Evolutionary conservation across 2,113 vertebrate species (phyloP).

Genomic region (Budorcas taxicolor): DNA sequence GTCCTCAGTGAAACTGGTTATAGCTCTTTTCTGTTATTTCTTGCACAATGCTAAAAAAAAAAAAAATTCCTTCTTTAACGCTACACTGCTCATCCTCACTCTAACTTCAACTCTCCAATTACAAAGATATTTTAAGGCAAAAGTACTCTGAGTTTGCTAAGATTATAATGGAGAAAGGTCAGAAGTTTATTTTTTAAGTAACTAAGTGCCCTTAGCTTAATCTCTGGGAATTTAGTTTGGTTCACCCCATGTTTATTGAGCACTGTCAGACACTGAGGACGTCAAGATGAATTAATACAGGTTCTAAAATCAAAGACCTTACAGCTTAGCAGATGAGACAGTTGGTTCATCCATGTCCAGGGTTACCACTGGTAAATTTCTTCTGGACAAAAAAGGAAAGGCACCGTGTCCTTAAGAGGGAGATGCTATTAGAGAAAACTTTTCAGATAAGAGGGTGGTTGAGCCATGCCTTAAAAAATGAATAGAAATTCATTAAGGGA

Average conservation of each 20-base stretch:
- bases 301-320: background rate
- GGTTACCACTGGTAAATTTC: background rate
- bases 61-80: conserved; percentile 28
- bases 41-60: conserved; percentile 45
- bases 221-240: background rate
- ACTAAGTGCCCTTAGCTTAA: background rate
- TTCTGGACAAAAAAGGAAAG: background rate
- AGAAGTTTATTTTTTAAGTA: conserved; percentile 1
- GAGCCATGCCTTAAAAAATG: background rate
- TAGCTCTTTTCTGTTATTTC: conserved; percentile 24
- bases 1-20: background rate
- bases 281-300: background rate
- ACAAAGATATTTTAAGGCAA: conserved; percentile 70
- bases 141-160: conserved; percentile 62
- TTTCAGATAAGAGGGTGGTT: background rate
- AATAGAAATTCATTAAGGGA: background rate
- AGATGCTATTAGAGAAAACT: background rate
- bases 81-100: conserved; percentile 42
- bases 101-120: conserved; percentile 45
- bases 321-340: background rate
- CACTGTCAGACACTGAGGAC: background rate
- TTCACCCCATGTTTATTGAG: background rate
- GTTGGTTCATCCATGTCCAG: background rate
- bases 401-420: background rate
- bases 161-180: conserved; percentile 72